Base-by-base conservation (phyloP, 2,797 vertebrate genomes). In the Platyrinchus mystaceus region DNA sequence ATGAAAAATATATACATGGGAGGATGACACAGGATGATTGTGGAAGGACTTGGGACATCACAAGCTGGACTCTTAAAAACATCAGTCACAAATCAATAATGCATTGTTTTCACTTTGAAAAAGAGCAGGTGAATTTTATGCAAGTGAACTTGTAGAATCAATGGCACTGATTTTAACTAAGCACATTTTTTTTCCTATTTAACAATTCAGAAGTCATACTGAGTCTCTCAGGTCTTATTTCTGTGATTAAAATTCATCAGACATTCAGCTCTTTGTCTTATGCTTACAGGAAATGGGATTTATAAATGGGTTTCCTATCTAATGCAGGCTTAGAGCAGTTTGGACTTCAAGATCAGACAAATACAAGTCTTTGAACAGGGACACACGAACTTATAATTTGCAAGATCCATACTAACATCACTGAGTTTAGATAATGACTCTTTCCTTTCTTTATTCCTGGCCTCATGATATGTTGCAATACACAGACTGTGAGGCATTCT, bases 231-330 rank as follows among this genome's bases (percentile, higher is more conserved):
- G 63, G 24, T 71, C 30, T 75, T 81, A 69, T 79, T 92, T 76
- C 30, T 90, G 30, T 87, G 53, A 73, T 82, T 93, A 92, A 94
- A 91, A 87, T 91, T 70, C 73, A 76, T 69, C 55, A 73, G 83
- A 68, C 27, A 28, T 39, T 36, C 39, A 66, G 8, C 17, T 78
- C 20, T 43, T 84, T 63, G 46, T 21, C 44, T 87, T 63, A 10
- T 84, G 50, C 56, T 87, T 92, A 59, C 18, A 59, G 78, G 66
- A 94, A 90, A 92, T 36, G 18, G 20, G 26, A 78, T 84, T 94
- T 87, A 70, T 73, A 84, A 90, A 75, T 56, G 39, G 20, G 18
- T 82, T 93, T 96, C 50, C 74, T 68, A 16, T 55, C 39, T 93
- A 87, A 89, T 59, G 32, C 23, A 73, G 37, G 7, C 63, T 79